These are phyloP conservation scores for Pagrus major DNA, from an alignment of 2,113 vertebrate species.

Conservation along the genomic window DNA sequence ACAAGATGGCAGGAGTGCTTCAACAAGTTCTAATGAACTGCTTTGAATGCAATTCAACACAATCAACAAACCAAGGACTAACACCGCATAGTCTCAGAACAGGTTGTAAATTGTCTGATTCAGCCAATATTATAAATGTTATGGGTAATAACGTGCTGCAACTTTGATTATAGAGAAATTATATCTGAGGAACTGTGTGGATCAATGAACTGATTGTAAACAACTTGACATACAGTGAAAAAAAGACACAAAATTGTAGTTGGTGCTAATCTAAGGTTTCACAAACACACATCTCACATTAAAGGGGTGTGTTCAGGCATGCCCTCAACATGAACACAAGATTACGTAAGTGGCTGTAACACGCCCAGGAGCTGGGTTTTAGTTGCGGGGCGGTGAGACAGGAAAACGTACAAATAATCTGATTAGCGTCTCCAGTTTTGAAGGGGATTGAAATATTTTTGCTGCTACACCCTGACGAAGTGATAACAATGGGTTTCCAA, in stretches of 20 bases:
- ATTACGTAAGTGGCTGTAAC: slow-evolving; percentile 62
- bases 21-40: background rate
- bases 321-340: slow-evolving; percentile 47
- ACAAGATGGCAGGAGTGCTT: slow-evolving; percentile 68
- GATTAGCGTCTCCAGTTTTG: slow-evolving; percentile 42
- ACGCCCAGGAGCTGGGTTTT: slow-evolving; percentile 53
- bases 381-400: slow-evolving; percentile 30
- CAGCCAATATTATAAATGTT: background rate
- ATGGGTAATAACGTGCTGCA: background rate
- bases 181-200: background rate
- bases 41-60: background rate
- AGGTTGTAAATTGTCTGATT: background rate
- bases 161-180: background rate
- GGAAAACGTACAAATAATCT: slow-evolving; percentile 58
- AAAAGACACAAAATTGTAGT: background rate
- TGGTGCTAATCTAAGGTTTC: slow-evolving; percentile 7
- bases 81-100: background rate
- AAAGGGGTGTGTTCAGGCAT: slow-evolving; percentile 54
- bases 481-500: slow-evolving; percentile 54
- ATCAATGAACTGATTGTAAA: background rate
- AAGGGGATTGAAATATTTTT: slow-evolving; percentile 37
- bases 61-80: background rate
- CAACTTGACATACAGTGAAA: background rate
- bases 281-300: background rate
- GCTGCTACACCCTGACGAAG: slow-evolving; percentile 30